Conservation (phyloP, 2,113 vertebrate species). For the Aspidoscelis tigris region DNA sequence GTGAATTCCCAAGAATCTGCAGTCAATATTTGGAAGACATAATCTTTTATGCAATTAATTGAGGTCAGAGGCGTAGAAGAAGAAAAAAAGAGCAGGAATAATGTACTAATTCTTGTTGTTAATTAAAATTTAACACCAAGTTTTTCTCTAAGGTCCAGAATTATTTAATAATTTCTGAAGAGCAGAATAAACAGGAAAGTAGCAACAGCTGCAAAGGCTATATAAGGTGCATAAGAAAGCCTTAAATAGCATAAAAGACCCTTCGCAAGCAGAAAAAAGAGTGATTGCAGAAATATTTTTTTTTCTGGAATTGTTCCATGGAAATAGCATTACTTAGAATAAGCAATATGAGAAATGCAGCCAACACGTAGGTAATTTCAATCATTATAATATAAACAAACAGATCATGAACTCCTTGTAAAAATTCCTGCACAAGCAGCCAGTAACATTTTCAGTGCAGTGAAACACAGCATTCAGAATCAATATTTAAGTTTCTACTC, state of each 20-base stretch:
- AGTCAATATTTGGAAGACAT: slow-evolving; percentile 5
- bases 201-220: slow-evolving; percentile 17
- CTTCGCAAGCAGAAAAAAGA: neutral
- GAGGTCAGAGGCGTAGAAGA: neutral
- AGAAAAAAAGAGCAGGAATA: neutral
- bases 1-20: slow-evolving; percentile 15
- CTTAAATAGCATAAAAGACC: neutral
- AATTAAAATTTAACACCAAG: neutral
- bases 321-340: slow-evolving; percentile 36
- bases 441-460: neutral
- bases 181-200: slow-evolving; percentile 27
- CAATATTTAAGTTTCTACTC: neutral
- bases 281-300: slow-evolving; percentile 37
- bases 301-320: slow-evolving; percentile 47
- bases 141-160: neutral
- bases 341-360: neutral
- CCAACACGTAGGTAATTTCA: neutral
- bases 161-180: neutral
- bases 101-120: neutral
- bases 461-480: slow-evolving; percentile 3
- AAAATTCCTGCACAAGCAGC: neutral
- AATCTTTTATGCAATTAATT: slow-evolving; percentile 8
- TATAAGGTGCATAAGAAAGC: neutral
- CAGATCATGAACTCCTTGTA: neutral
- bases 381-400: neutral